These are phyloP conservation scores for Drosophila fuyamai DNA, from an alignment of 1,140 invertebrate species.

Conservation along the genomic window DNA sequence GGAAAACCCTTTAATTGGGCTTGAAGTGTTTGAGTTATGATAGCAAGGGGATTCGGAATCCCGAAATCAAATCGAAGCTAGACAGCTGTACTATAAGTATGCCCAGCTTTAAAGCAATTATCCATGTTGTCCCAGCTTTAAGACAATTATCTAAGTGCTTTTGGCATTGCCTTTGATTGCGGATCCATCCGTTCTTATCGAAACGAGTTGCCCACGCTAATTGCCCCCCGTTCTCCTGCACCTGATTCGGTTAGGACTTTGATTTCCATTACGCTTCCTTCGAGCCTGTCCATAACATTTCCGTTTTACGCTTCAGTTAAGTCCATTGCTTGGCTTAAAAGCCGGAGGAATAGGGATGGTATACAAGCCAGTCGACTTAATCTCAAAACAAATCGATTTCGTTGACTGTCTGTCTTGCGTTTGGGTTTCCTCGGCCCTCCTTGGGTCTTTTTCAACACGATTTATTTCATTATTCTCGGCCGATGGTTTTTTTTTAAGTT, in stretches of 20 bases:
- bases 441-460: slow-evolving; percentile 74
- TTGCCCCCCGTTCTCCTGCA: slow-evolving; percentile 37
- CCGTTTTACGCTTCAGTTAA: slow-evolving; percentile 70
- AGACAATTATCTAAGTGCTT: slow-evolving; percentile 82
- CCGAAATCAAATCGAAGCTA: not conserved
- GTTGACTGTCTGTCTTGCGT: slow-evolving; percentile 57
- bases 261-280: slow-evolving; percentile 75
- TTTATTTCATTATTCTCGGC: slow-evolving; percentile 77
- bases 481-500: slow-evolving; percentile 24
- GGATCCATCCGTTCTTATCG: slow-evolving; percentile 53
- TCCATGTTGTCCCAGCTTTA: slow-evolving; percentile 54
- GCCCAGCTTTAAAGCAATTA: slow-evolving; percentile 30
- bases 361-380: slow-evolving; percentile 69
- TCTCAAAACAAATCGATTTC: slow-evolving; percentile 84
- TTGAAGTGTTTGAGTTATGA: slow-evolving; percentile 45
- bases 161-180: slow-evolving; percentile 59
- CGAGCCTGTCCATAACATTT: slow-evolving; percentile 66
- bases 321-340: slow-evolving; percentile 22
- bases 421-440: slow-evolving; percentile 19
- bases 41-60: not conserved
- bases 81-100: slow-evolving; percentile 22
- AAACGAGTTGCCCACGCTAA: slow-evolving; percentile 46
- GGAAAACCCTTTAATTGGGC: slow-evolving; percentile 56
- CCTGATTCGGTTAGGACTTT: slow-evolving; percentile 58
- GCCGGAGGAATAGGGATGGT: slow-evolving; percentile 2